Evolutionary conservation across 1,140 invertebrate species (phyloP).

Genomic region (Temnothorax longispinosus): DNA sequence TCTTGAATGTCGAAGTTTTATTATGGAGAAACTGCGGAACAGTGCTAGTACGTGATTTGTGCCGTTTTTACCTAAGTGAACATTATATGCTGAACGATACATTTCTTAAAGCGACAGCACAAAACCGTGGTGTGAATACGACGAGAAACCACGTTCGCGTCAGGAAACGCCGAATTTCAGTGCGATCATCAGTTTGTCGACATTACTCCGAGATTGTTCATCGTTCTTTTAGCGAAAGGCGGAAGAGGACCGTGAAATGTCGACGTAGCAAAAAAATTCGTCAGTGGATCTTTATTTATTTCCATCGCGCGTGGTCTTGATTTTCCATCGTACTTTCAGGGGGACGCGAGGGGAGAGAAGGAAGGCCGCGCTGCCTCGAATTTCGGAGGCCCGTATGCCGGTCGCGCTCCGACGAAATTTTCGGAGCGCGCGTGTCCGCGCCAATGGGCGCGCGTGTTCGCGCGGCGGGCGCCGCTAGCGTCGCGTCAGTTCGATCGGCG

Average conservation of each 20-base stretch:
- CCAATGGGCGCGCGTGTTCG: slow-evolving; percentile 26
- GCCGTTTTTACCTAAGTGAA: background rate
- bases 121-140: background rate
- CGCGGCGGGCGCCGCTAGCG: background rate
- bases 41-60: background rate
- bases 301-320: background rate
- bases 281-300: background rate
- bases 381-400: background rate
- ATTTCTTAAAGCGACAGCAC: background rate
- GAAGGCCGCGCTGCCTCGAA: background rate
- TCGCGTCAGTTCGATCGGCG: slow-evolving; percentile 52
- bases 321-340: background rate
- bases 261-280: background rate
- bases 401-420: background rate
- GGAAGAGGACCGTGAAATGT: background rate
- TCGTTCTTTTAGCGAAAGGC: background rate
- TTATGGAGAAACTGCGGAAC: background rate
- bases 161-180: background rate
- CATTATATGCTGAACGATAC: background rate
- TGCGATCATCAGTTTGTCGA: background rate
- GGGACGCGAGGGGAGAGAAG: too few relatives aligned
- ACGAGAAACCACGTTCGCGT: background rate
- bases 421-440: background rate
- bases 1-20: background rate
- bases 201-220: background rate